Conservation (phyloP, 2,797 vertebrate genomes). For the Sebastes steindachneri region DNA sequence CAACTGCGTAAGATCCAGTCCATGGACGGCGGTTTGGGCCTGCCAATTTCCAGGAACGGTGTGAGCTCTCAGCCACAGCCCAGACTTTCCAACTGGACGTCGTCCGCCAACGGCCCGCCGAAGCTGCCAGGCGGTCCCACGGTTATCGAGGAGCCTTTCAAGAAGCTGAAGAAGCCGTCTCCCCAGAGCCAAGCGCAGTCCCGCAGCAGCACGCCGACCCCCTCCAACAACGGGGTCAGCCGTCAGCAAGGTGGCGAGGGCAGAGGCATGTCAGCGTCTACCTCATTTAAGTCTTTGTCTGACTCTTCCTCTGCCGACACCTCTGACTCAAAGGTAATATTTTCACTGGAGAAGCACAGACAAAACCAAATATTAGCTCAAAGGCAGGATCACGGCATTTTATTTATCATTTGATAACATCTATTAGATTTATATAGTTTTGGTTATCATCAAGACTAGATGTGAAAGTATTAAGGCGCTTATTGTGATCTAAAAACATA, state of each 20-base stretch:
- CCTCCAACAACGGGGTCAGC: conserved; percentile 59
- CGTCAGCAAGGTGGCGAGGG: conserved; percentile 75
- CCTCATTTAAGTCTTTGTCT: conserved; percentile 86
- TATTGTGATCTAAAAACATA: not conserved
- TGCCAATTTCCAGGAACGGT: conserved; percentile 84
- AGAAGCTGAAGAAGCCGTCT: conserved; percentile 86
- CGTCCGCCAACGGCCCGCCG: conserved; percentile 63
- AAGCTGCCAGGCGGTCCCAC: conserved; percentile 69
- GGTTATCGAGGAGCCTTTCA: conserved; percentile 80
- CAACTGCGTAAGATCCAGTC: conserved; percentile 83
- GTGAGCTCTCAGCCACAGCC: conserved; percentile 72
- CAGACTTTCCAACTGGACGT: conserved; percentile 74
- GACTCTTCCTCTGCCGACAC: conserved; percentile 84
- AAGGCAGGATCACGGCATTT: not conserved
- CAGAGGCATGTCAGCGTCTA: conserved; percentile 80
- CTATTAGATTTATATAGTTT: not conserved
- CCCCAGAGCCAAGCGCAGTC: conserved; percentile 67
- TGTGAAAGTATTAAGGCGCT: not conserved
- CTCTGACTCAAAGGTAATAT: conserved; percentile 81
- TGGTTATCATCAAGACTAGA: not conserved
- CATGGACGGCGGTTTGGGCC: conserved; percentile 86
- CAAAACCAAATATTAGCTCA: not conserved
- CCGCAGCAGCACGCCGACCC: conserved; percentile 74
- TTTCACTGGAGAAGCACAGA: not conserved
- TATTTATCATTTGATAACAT: not conserved